Percentiles rank a stretch among this genome's conserved stretches.
Evolutionary conservation across 2,888 invertebrate species (phyloP).

Genomic region (Smittia aterrima): DNA sequence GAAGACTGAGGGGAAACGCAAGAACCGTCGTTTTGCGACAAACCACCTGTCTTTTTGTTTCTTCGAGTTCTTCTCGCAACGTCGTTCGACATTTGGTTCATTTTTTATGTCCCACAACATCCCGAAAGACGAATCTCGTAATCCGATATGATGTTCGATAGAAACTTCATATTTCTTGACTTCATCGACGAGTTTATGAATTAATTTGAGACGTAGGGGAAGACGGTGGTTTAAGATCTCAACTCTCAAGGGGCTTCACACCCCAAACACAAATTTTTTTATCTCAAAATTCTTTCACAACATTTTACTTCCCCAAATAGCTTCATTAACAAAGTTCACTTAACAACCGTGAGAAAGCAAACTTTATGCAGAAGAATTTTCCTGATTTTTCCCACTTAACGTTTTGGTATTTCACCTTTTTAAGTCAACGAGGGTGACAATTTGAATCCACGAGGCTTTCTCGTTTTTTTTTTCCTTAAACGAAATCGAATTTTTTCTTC

Average conservation of each 20-base stretch:
- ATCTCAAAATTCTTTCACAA: constrained; percentile 3
- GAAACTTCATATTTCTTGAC: not conserved
- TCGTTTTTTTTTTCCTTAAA: not conserved
- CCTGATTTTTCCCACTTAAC: not conserved
- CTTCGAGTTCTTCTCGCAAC: not conserved
- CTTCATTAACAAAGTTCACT: not conserved
- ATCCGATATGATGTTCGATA: constrained; percentile 30
- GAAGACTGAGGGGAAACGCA: constrained; percentile 15
- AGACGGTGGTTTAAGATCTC: no score
- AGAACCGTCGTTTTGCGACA: constrained; percentile 38
- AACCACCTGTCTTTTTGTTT: constrained; percentile 41
- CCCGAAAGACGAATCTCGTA: not conserved
- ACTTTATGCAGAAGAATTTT: not conserved
- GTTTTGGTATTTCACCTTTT: constrained; percentile 10
- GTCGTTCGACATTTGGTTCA: constrained; percentile 27
- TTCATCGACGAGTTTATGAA: not conserved
- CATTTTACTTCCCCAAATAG: not conserved
- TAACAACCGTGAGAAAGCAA: constrained; percentile 19
- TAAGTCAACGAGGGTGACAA: not conserved
- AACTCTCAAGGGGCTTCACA: not conserved
- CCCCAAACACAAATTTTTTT: not conserved
- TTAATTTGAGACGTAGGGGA: not conserved
- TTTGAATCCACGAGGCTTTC: not conserved
- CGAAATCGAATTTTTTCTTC: not conserved
- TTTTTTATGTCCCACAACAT: constrained; percentile 9